Base-by-base conservation (phyloP, 2,797 vertebrate genomes). In the Nothura maculosa region DNA sequence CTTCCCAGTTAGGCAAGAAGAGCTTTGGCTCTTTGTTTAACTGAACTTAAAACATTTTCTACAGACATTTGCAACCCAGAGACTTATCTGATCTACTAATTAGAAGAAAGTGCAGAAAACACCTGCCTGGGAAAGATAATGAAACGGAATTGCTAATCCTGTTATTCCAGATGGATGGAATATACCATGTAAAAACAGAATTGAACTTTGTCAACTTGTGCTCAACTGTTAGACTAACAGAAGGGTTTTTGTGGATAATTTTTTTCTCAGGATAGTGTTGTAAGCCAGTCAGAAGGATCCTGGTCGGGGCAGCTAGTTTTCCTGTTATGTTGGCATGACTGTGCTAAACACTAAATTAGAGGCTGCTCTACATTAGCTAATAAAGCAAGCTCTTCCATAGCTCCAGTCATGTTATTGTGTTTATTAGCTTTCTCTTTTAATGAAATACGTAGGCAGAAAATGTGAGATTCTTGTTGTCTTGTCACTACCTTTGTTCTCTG, bases 41-140 rank as follows among this genome's bases (percentile, higher is more conserved):
- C 27, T 79, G 70, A 79, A 68, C 1, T 62, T 61, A 55, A 48
- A 13, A 13, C 0, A 0, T 80, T 92, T 20, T 43, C 45, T 85
- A 32, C n/a, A 22, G 19, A 54, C 38, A 10, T 74, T 79, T 82
- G 48, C 68, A 64, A 38, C 27, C 21, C 9, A 36, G 43, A 32
- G 6, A 24, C 42, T 57, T 24, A n/a, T 85, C 60, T 75, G 1
- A 34, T 84, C 14, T 60, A 30, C 61, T 67, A 15, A 50, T 68
- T 70, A 67, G 68, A 80, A 87, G 62, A 21, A 38, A 27, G 12
- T 73, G 50, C 45, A 80, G 57, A 70, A 88, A 93, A 54, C 84
- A 47, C 32, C 89, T 93, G 81, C 27, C 48, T 87, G 45, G 48
- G 28, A 87, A 82, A 87, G 92, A 42, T 85, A 90, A 85, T 67